Base-by-base conservation (phyloP, 2,888 invertebrate species). In the Catocala sponsa region DNA sequence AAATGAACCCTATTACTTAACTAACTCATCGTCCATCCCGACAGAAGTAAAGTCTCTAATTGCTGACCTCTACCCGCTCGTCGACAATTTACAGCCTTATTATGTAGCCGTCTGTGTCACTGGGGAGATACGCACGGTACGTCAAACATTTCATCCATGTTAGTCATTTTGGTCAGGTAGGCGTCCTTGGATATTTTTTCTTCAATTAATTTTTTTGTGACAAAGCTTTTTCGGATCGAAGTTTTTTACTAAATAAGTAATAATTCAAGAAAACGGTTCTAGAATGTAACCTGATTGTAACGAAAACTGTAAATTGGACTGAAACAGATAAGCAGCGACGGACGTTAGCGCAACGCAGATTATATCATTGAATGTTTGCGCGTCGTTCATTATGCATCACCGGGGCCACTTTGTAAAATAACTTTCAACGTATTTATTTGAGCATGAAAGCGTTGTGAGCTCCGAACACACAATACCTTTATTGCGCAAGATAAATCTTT, bases 1-100 rank as follows among this genome's bases (percentile, higher is more conserved):
- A 91, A 92, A 90, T 90, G 88, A 91, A 91, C 91, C 86, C 84
- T 91, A 90, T 91, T 91, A 89, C 87, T 88, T 88, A 86, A 86
- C 84, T 72, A 85, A 88, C 85, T 90, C 90, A 89, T 86, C 88
- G 85, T 78, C 82, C 72, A 74, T 73, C 73, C 69, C 74, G 75
- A 82, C 79, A 83, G 81, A 87, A 87, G 67, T 76, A 68, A 75
- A 66, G 72, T 61, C 83, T 83, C 84, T 89, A 89, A 92, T 88
- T 88, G 88, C 83, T 84, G 85, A 85, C 86, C 86, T 86, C 87
- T 64, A 63, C 69, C 60, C 70, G 51, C 58, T 70, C 68, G 60
- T 67, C 69, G 70, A 73, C 70, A 71, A 75, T 75, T 78, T 75
- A 74, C 61, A 69, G 64, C 69, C 61, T 76, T 68, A 67, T 78